These are phyloP conservation scores for Suricata suricatta DNA, from an alignment of 2,113 vertebrate genomes.

Conservation along the genomic window DNA sequence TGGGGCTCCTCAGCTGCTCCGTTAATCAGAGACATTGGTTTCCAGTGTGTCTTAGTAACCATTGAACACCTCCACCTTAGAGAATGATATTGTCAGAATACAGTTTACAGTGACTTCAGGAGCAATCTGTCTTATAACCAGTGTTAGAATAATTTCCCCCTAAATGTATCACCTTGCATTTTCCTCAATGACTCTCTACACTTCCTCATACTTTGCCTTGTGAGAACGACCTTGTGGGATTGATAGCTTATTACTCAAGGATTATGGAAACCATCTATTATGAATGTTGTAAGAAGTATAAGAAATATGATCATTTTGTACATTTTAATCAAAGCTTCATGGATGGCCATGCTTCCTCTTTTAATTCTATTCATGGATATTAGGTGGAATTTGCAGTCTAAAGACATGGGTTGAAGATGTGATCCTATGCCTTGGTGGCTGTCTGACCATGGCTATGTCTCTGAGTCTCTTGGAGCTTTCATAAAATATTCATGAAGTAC, in stretches of 20 bases:
- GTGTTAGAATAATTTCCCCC: background rate
- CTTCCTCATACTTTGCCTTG: background rate
- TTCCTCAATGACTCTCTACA: background rate
- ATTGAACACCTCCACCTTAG: background rate
- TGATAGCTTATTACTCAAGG: background rate
- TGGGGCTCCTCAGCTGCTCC: background rate
- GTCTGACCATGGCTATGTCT: background rate
- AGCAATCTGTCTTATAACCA: background rate
- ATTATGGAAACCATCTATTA: background rate
- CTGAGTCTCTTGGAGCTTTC: background rate
- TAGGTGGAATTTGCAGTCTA: background rate
- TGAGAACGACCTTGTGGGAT: background rate
- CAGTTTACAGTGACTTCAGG: background rate
- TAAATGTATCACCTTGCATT: background rate
- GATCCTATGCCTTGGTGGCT: background rate
- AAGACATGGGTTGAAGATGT: background rate
- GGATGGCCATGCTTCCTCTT: background rate
- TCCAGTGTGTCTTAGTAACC: background rate
- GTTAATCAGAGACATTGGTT: background rate
- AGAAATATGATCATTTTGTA: background rate
- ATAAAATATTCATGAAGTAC: background rate
- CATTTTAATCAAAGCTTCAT: background rate
- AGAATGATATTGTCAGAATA: background rate
- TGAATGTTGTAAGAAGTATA: background rate
- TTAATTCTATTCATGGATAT: background rate